Conservation (phyloP, 2,113 vertebrate species). For the Siniperca knerii region DNA sequence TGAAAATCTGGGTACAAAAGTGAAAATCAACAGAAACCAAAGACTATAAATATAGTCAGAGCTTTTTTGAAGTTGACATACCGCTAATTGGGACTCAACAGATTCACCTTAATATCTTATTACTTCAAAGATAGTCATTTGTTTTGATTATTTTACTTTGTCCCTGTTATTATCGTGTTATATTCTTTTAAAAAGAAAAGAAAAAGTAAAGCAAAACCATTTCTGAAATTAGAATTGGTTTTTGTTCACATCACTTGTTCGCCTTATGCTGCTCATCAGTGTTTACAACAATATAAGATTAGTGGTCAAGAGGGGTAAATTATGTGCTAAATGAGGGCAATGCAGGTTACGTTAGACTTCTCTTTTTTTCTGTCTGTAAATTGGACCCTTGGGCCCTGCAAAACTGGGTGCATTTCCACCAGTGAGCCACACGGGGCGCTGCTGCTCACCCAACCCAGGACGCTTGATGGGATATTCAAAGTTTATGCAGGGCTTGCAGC, state of each 20-base stretch:
- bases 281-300: constrained; percentile 42
- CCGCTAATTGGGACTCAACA: constrained; percentile 24
- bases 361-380: constrained; percentile 52
- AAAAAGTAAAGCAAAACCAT: background rate
- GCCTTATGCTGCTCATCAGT: constrained; percentile 15
- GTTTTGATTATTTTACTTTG: background rate
- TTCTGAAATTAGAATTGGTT: background rate
- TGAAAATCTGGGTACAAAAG: constrained; percentile 13
- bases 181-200: background rate
- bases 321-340: constrained; percentile 64
- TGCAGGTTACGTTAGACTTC: constrained; percentile 47
- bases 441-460: constrained; percentile 49
- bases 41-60: constrained; percentile 39
- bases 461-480: constrained; percentile 70
- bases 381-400: constrained; percentile 68
- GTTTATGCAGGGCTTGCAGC: constrained; percentile 75
- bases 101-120: constrained; percentile 1
- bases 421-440: constrained; percentile 79
- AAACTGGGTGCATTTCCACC: constrained; percentile 13
- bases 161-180: background rate
- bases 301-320: constrained; percentile 55
- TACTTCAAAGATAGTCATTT: background rate
- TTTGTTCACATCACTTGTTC: background rate
- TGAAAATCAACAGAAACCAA: constrained; percentile 24
- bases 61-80: constrained; percentile 23